Base-by-base conservation (phyloP, 53 echinoderm and acorn worm species). In the Temnopleurus reevesii region DNA sequence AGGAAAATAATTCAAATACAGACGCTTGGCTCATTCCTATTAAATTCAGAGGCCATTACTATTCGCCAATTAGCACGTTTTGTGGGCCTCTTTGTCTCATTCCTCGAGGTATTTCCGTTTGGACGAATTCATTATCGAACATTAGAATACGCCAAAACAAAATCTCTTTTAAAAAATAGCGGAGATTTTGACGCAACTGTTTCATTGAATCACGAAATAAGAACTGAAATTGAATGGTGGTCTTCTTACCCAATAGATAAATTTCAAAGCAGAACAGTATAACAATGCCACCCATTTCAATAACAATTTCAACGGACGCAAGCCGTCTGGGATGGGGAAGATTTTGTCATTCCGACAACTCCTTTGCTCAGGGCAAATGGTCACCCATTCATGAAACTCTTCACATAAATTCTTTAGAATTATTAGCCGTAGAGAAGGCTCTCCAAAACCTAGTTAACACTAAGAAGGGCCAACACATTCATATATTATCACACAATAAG, bases 11-110 rank as follows among this genome's bases (percentile, higher is more conserved):
- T 26, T 4, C 13, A 56, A 56, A 15, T 56, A 21, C 13, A 4
- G 13, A 18, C 56, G 13, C 56, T 56, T 4, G 56, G 56, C n/a
- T 56, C n/a, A 15, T 18, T 56, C n/a, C n/a, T 56, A 19, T 56
- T 21, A 15, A 18, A 21, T 56, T 21, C 13, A 56, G 18, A 56
- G 56, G n/a, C n/a, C n/a, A n/a, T 56, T 9, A 19, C 13, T 4
- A 56, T 56, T 56, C 56, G 56, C n/a, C 13, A 23, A 12, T 51
- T 88, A 3, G 88, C 88, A 1, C 45, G 25, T 65, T 88, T 47
- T 25, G 66, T 66, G 28, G 63, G 65, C 5, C 38, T 86, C 23
- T 30, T 86, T 86, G 49, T 86, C 25, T 86, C 87, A 2, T 46
- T 26, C 12, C 63, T 86, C 28, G 46, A 61, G 13, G 57, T 46